Evolutionary conservation across 2,113 vertebrate genomes (phyloP).

Genomic region (Psophia crepitans): DNA sequence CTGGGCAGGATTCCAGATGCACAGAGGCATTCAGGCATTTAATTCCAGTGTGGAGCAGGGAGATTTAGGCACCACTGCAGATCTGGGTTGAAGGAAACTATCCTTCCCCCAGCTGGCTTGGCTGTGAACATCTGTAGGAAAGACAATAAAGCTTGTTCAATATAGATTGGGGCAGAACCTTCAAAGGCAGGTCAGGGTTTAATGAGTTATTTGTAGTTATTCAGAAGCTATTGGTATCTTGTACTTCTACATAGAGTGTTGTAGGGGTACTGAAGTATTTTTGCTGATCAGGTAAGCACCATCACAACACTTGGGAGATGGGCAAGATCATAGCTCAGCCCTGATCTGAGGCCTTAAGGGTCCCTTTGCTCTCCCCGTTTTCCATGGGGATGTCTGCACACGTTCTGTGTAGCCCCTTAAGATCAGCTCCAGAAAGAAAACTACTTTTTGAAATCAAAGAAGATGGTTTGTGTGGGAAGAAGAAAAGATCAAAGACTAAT

Average conservation of each 20-base stretch:
- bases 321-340: not conserved
- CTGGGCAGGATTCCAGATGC: not conserved
- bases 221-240: not conserved
- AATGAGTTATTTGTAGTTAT: not conserved
- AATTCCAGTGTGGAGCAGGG: not conserved
- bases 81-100: not conserved
- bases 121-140: not conserved
- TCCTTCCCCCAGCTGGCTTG: not conserved
- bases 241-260: not conserved
- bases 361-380: not conserved
- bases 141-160: not conserved
- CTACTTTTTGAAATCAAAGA: not conserved
- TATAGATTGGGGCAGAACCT: not conserved
- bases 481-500: constrained; percentile 14
- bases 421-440: not conserved
- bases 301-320: not conserved
- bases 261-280: not conserved
- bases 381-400: not conserved
- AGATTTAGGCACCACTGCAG: not conserved
- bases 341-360: not conserved
- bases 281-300: not conserved
- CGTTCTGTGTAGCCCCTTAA: not conserved
- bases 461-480: not conserved
- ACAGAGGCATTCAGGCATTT: not conserved
- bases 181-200: not conserved